These are phyloP conservation scores for Parnassius orleans DNA, from an alignment of 2,888 invertebrate species.

Conservation along the genomic window DNA sequence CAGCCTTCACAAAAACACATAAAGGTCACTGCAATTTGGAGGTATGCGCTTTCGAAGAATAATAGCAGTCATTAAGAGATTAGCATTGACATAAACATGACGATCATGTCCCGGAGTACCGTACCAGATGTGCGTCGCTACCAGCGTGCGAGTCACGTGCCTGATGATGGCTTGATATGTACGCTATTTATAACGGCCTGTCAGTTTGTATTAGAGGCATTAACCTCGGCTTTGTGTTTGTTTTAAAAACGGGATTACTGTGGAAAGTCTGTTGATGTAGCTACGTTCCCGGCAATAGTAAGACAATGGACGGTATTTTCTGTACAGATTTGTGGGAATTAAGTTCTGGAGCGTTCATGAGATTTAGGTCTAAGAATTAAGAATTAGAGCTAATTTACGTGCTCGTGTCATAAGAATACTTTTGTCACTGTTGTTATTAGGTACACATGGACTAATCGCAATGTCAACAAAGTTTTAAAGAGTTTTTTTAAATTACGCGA, in stretches of 20 bases:
- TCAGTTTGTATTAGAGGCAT: constrained; percentile 17
- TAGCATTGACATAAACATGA: constrained; percentile 42
- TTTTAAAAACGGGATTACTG: constrained; percentile 4
- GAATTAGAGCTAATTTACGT: no score
- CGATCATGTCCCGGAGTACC: constrained; percentile 40
- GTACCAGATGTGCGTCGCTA: constrained; percentile 32
- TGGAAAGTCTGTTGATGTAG: no score
- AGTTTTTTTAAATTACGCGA: no score
- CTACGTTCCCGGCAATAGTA: no score
- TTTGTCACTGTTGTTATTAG: no score
- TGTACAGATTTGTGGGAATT: no score
- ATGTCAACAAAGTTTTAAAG: no score
- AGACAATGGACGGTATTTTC: no score
- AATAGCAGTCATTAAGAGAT: constrained; percentile 31
- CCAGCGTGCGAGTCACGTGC: constrained; percentile 33
- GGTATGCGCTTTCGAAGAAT: constrained; percentile 13
- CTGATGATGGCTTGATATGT: constrained; percentile 21
- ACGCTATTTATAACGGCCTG: constrained; percentile 22
- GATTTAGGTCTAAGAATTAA: no score
- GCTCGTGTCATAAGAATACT: no score
- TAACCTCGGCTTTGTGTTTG: constrained; percentile 19
- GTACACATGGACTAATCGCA: no score
- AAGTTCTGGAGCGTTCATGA: no score
- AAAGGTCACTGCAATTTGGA: not conserved
- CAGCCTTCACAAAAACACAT: not conserved